Evolutionary conservation across 2,797 vertebrate genomes (phyloP), one percentile per base, ranked within the genome.

Genomic region (Thaleichthys pacificus): DNA sequence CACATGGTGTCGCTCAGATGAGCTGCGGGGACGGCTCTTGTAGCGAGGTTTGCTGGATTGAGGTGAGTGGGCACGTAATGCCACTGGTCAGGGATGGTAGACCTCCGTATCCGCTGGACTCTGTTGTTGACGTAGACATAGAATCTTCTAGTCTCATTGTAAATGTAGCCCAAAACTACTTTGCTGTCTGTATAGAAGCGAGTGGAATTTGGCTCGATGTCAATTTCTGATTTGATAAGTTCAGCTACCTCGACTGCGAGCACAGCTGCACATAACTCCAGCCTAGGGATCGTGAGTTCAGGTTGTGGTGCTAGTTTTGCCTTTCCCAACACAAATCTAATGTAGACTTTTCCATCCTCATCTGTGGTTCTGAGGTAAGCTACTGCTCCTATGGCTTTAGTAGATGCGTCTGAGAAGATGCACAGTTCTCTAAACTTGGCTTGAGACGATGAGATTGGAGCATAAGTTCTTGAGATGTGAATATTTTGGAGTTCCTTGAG

Each of bases 151-250:
- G 54, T 17, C 11, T 61, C 26, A 9, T 74, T 78, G 19, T 74
- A 24, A 7, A 78, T 71, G 62, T 76, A 79, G 0, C 62, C 56
- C 0, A 67, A 42, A 14, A 75, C 57, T 5, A 79, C 62, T 42
- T 76, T 79, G 14, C 67, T 79, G 67, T 70, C 73, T 1, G 57
- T 57, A 56, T 75, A 75, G 19, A 61, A 76, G 2, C 1, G 60
- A 5, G 67, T 35, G 1, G 15, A 19, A 17, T 61, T 24, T 19
- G 66, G 38, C 8, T n/a, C 56, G 4, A 73, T 17, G 12, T 73
- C 66, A 6, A 73, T 69, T 19, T 73, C 57, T 5, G 60, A 62
- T 0, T 35, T 21, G 2, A 70, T 67, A n/a, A 67, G 3, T 12
- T 70, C 77, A n/a, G 49, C 66, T 5, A 70, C 19, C 4, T 79